Percentiles rank a stretch among this genome's conserved stretches.
Conservation (phyloP, 2,888 invertebrate genomes). For the Zele albiditarsus region DNA sequence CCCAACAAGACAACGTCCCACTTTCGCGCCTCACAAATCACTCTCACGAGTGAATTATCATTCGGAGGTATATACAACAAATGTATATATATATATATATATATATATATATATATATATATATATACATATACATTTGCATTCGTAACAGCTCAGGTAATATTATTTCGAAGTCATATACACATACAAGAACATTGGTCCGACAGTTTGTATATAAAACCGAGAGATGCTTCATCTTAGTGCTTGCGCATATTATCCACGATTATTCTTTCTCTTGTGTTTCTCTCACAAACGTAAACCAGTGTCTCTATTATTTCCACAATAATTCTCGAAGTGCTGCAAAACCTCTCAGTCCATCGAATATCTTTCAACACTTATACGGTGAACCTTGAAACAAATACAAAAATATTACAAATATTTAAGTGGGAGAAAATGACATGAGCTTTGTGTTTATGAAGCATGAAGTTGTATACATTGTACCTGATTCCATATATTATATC, state of each 20-base stretch:
- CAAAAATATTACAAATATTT: background rate
- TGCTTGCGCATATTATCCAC: conserved; percentile 36
- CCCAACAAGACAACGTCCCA: conserved; percentile 10
- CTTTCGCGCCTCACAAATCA: conserved; percentile 33
- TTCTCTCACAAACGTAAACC: conserved; percentile 13
- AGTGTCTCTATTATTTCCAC: conserved; percentile 33
- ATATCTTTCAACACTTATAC: background rate
- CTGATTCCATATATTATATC: background rate
- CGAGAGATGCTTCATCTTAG: conserved; percentile 22
- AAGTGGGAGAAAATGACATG: background rate
- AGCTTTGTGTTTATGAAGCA: background rate
- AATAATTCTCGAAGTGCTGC: background rate
- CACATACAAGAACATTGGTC: conserved; percentile 7
- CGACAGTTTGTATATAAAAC: background rate
- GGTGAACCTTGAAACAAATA: background rate
- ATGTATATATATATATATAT: conserved; percentile 5
- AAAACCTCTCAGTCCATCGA: background rate
- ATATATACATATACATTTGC: background rate
- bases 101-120: conserved; percentile 9
- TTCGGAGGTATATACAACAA: background rate
- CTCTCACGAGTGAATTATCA: conserved; percentile 35
- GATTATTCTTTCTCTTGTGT: conserved; percentile 26
- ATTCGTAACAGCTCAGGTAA: conserved; percentile 13
- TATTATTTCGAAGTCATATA: conserved; percentile 7
- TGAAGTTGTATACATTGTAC: background rate